Base-by-base conservation (phyloP, 1,140 invertebrate genomes). In the Magallana ariakensis region DNA sequence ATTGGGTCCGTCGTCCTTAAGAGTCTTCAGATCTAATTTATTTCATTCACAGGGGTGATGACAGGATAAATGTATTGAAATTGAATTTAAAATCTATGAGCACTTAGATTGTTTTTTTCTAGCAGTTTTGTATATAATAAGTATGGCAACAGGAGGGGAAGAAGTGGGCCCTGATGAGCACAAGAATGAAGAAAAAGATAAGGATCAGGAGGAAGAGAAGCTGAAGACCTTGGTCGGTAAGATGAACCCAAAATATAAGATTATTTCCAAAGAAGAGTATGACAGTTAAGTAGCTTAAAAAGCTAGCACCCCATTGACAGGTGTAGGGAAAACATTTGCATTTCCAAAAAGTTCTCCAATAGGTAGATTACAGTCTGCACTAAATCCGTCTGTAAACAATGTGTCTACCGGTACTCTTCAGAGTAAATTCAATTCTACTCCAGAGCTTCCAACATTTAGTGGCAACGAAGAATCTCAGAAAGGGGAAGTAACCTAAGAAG, bases 401-500 rank as follows among this genome's bases (percentile, higher is more conserved):
- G 6, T 53, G 33, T 53, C 53, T 15, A 53, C n/a, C n/a, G n/a
- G n/a, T n/a, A n/a, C 33, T 81, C n/a, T 81, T 5, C 46, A 54
- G 46, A 46, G 70, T 10, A 58, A n/a, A n/a, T n/a, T n/a, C n/a
- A n/a, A n/a, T n/a, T n/a, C n/a, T n/a, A n/a, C n/a, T n/a, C n/a
- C n/a, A n/a, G n/a, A 83, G 54, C 22, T 83, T 13, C 54, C 6
- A 11, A 83, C 19, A 19, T 83, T 83, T 58, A 58, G 55, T 57
- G 82, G 82, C 1, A 83, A 5, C 22, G 82, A 83, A 60, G 57
- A 60, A 13, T 16, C 5, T 83, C 56, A 22, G 11, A 83, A 83
- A 58, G 56, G 82, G 16, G 82, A 83, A 26, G 82, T 83, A 22
- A 85, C 33, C 15, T 75, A 56, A 75, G 84, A 75, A 46, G 60